phyloP scores from a whole-genome alignment of 2,888 invertebrate genomes.

The Andricus curvator region DNA sequence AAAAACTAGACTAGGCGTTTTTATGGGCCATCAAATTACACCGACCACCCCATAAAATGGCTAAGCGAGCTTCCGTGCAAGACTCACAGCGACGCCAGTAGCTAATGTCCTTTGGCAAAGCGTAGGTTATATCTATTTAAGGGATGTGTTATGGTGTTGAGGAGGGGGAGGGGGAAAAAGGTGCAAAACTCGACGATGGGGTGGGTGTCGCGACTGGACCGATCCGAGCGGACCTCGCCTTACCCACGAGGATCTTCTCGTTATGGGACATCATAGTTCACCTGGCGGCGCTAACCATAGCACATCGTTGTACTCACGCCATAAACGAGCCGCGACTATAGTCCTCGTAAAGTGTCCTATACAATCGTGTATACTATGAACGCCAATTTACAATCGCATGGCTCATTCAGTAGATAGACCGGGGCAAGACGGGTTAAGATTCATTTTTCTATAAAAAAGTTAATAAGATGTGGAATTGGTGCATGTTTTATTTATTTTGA shows the following conservation, averaged over 20 bases:
- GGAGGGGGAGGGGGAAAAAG: background rate
- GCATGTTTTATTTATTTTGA: too few species aligned
- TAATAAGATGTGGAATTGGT: too few species aligned
- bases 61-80: slow-evolving; percentile 77
- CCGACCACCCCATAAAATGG: slow-evolving; percentile 77
- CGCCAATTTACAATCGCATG: slow-evolving; percentile 46
- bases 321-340: slow-evolving; percentile 42
- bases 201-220: slow-evolving; percentile 7
- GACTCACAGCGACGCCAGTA: slow-evolving; percentile 63
- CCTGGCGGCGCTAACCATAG: slow-evolving; percentile 39
- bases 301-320: slow-evolving; percentile 45
- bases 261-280: slow-evolving; percentile 44
- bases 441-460: too few species aligned
- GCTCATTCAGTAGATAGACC: background rate
- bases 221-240: slow-evolving; percentile 4
- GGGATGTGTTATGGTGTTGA: slow-evolving; percentile 6
- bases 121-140: slow-evolving; percentile 37
- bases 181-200: background rate
- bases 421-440: too few species aligned
- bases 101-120: slow-evolving; percentile 67
- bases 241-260: slow-evolving; percentile 44
- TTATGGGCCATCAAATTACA: slow-evolving; percentile 79
- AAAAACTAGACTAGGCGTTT: slow-evolving; percentile 77
- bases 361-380: slow-evolving; percentile 19
- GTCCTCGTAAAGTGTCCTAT: slow-evolving; percentile 48